phyloP scores from a whole-genome alignment of 2,888 invertebrate species.

The Melanophora roralis region DNA sequence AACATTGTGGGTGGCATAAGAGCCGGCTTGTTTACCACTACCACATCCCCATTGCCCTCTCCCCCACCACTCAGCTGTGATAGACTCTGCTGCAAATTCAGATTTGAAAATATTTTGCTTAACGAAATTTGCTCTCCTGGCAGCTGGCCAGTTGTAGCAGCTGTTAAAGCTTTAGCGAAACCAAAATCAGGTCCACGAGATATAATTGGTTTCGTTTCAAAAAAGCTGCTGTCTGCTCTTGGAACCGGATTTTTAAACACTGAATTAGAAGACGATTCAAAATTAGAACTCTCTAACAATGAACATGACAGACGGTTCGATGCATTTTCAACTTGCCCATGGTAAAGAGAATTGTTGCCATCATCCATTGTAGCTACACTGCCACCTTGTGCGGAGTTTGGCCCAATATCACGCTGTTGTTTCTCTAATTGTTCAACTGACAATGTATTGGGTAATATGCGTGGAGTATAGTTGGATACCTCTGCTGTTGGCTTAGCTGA shows the following conservation, averaged over 20 bases:
- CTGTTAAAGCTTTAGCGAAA: conserved; percentile 54
- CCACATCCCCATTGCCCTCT: conserved; percentile 28
- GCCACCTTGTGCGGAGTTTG: conserved; percentile 77
- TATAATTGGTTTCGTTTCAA: conserved; percentile 37
- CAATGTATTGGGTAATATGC: conserved; percentile 83
- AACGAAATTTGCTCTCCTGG: conserved; percentile 56
- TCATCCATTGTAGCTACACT: conserved; percentile 76
- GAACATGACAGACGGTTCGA: conserved; percentile 53
- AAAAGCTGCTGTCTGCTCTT: conserved; percentile 23
- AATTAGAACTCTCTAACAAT: conserved; percentile 41
- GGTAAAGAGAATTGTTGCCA: conserved; percentile 17
- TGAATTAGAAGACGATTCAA: conserved; percentile 36
- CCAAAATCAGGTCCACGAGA: conserved; percentile 49
- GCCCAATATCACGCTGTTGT: conserved; percentile 88
- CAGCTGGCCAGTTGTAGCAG: conserved; percentile 45
- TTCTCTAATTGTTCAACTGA: conserved; percentile 94
- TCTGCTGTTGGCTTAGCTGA: conserved; percentile 79
- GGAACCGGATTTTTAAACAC: conserved; percentile 33
- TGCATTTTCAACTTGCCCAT: conserved; percentile 34
- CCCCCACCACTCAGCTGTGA: conserved; percentile 22
- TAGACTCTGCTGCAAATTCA: conserved; percentile 38
- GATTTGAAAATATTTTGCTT: conserved; percentile 60
- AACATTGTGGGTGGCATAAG: conserved; percentile 93
- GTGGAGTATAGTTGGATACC: conserved; percentile 82
- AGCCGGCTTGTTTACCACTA: conserved; percentile 80